phyloP scores from a whole-genome alignment of 2,113 vertebrate species.

The Carettochelys insculpta region DNA sequence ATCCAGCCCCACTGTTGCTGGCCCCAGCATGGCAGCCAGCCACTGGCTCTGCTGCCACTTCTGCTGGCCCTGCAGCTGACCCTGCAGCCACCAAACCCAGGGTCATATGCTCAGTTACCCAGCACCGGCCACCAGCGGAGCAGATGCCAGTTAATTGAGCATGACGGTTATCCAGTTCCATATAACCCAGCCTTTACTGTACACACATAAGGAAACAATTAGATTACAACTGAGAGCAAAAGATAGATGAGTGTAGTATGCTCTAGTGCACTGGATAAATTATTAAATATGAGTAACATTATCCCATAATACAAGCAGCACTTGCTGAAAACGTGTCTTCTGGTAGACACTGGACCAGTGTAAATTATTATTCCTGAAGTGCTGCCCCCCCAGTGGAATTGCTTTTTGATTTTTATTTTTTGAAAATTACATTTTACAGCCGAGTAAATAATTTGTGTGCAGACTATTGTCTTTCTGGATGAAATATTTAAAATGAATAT shows the following conservation, averaged over 20 bases:
- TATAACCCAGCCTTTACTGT: too few relatives aligned
- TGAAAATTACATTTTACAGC: not conserved
- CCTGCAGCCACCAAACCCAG: too few relatives aligned
- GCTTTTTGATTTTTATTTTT: not conserved
- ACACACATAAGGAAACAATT: not conserved
- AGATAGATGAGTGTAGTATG: not conserved
- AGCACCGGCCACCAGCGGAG: too few relatives aligned
- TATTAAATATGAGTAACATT: not conserved
- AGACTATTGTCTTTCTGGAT: not conserved
- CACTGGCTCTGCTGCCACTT: too few relatives aligned
- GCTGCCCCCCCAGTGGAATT: not conserved
- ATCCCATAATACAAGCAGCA: not conserved
- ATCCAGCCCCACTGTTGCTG: too few relatives aligned
- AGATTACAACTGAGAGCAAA: not conserved
- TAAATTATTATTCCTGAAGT: not conserved
- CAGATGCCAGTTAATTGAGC: too few relatives aligned
- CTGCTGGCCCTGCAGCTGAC: too few relatives aligned
- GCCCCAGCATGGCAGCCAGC: too few relatives aligned
- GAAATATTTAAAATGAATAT: not conserved
- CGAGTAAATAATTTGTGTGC: not conserved
- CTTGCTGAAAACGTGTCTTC: not conserved
- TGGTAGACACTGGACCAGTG: not conserved
- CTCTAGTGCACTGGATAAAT: not conserved
- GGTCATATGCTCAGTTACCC: too few relatives aligned
- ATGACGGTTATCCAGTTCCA: too few relatives aligned